phyloP scores from a whole-genome alignment of 2,113 vertebrate species.

The Rhinopomastus cyanomelas region DNA sequence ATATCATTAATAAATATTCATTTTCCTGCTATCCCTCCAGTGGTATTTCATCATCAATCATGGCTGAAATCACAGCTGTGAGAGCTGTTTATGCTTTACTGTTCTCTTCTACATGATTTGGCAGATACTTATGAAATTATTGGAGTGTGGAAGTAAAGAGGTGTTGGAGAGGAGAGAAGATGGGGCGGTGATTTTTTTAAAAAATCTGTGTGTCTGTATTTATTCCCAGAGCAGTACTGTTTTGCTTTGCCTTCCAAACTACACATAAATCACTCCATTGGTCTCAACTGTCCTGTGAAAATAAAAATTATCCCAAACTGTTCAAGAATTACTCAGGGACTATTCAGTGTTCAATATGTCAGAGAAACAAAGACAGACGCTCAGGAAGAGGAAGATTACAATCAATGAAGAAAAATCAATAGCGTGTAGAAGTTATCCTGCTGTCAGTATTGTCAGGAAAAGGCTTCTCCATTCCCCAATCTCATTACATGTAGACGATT shows the following conservation, averaged over 20 bases:
- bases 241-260: slow-evolving; percentile 73
- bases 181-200: background rate
- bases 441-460: slow-evolving; percentile 65
- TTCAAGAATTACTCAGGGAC: slow-evolving; percentile 80
- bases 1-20: slow-evolving; percentile 85
- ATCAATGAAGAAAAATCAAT: slow-evolving; percentile 82
- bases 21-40: slow-evolving; percentile 78
- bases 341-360: slow-evolving; percentile 79
- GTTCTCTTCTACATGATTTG: slow-evolving; percentile 71
- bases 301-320: slow-evolving; percentile 81
- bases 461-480: slow-evolving; percentile 43
- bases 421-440: slow-evolving; percentile 67
- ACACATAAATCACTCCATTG: slow-evolving; percentile 78
- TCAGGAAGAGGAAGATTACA: slow-evolving; percentile 80
- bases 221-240: slow-evolving; percentile 52
- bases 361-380: slow-evolving; percentile 76
- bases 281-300: slow-evolving; percentile 79
- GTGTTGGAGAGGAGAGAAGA: background rate
- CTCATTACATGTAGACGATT: slow-evolving; percentile 73
- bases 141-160: slow-evolving; percentile 53
- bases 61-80: slow-evolving; percentile 78
- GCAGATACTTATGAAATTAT: slow-evolving; percentile 74
- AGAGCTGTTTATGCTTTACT: slow-evolving; percentile 74
- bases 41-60: slow-evolving; percentile 83
- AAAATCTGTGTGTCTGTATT: background rate